Evolutionary conservation across 2,113 vertebrate genomes (phyloP).

Genomic region (Catharus minimus): DNA sequence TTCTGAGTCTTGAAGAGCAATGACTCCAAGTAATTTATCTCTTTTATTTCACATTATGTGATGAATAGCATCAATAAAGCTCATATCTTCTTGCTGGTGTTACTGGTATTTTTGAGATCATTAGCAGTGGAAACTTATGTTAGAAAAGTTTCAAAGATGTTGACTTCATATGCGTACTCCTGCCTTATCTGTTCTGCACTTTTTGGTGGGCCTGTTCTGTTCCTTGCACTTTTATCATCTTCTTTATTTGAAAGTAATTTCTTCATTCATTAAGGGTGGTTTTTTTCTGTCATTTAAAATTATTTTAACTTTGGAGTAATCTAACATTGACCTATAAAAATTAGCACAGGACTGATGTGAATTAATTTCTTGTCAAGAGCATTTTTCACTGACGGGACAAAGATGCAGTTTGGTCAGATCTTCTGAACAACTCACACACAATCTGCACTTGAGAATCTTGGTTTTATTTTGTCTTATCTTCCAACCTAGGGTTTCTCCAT

Average conservation of each 20-base stretch:
- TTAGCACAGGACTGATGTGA: neutral
- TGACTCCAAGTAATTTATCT: neutral
- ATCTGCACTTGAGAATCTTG: neutral
- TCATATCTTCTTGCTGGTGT: neutral
- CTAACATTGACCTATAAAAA: neutral
- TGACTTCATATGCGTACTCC: neutral
- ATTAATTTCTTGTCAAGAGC: neutral
- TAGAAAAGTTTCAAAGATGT: neutral
- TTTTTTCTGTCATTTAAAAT: neutral
- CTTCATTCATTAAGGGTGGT: neutral
- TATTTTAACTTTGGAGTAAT: neutral
- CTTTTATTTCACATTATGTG: neutral
- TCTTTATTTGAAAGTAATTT: neutral
- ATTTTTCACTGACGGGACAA: neutral
- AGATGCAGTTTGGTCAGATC: neutral
- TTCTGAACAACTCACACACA: neutral
- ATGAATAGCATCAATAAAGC: neutral
- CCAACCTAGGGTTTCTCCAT: neutral
- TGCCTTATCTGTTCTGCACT: neutral
- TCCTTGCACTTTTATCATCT: neutral
- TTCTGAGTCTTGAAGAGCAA: neutral
- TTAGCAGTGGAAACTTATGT: neutral
- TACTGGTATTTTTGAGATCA: neutral
- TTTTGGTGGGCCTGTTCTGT: neutral
- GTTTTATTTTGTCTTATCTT: neutral